phyloP scores from a whole-genome alignment of 1,140 invertebrate species.

The Halesus radiatus region DNA sequence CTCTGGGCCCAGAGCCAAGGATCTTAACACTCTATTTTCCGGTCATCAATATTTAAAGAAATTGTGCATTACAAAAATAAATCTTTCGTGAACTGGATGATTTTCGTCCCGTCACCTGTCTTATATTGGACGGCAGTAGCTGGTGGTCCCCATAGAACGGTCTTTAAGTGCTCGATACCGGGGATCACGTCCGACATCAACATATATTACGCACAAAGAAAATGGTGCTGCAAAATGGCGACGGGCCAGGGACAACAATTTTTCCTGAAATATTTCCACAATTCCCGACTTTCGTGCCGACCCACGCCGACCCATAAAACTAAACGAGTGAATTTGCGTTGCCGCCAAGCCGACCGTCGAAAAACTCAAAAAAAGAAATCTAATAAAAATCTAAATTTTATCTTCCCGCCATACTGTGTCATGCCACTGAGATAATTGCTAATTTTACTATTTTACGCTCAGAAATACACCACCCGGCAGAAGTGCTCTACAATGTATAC shows the following conservation, averaged over 20 bases:
- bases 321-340: not conserved
- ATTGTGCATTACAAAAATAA: too few species aligned
- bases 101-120: not conserved
- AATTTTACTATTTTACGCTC: constrained; percentile 3
- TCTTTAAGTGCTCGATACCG: not conserved
- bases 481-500: too few species aligned
- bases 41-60: too few species aligned
- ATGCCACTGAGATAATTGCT: constrained; percentile 27
- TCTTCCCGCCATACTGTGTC: not conserved
- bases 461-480: not conserved
- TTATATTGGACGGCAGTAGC: not conserved
- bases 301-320: constrained; percentile 31
- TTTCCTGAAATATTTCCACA: constrained; percentile 8
- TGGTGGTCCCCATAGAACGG: not conserved
- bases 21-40: too few species aligned
- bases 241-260: constrained; percentile 11
- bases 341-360: not conserved
- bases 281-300: constrained; percentile 1
- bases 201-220: not conserved
- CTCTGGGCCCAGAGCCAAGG: too few species aligned
- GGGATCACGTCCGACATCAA: not conserved
- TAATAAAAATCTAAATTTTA: constrained; percentile 1
- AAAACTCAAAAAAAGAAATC: constrained; percentile 2
- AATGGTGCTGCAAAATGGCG: not conserved
- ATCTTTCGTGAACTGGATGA: not conserved